These are phyloP conservation scores for Melanostigma gelatinosum DNA, from an alignment of 2,113 vertebrate genomes.

Conservation along the genomic window DNA sequence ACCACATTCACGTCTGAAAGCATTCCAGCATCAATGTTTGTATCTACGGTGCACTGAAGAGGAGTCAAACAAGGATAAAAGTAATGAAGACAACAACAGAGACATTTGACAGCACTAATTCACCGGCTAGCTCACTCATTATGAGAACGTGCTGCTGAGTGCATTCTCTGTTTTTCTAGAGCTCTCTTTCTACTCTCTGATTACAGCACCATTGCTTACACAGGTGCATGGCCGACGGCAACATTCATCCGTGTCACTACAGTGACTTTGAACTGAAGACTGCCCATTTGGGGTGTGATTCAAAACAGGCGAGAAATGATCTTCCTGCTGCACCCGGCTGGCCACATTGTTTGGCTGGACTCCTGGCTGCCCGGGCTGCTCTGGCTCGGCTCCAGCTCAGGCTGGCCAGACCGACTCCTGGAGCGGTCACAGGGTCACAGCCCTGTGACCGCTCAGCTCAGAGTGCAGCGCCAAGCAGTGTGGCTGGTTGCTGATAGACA, in stretches of 20 bases:
- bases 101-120: background rate
- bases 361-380: constrained; percentile 3
- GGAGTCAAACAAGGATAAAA: background rate
- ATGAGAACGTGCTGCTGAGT: constrained; percentile 30
- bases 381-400: constrained; percentile 18
- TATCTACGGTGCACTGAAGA: background rate
- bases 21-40: background rate
- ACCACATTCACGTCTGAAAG: background rate
- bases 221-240: constrained; percentile 33
- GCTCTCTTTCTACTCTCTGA: constrained; percentile 28
- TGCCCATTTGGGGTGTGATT: constrained; percentile 26
- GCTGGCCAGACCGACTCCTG: constrained; percentile 12
- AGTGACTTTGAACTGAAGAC: constrained; percentile 28
- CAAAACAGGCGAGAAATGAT: constrained; percentile 27
- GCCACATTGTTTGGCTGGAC: constrained; percentile 22
- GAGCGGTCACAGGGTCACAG: constrained; percentile 31
- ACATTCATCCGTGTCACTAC: constrained; percentile 31
- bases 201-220: constrained; percentile 36
- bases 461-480: background rate
- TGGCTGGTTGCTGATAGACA: constrained; percentile 2
- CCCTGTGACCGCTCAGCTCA: constrained; percentile 30
- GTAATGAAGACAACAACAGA: background rate
- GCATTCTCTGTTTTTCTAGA: constrained; percentile 3
- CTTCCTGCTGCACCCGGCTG: constrained; percentile 50
- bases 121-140: background rate